Evolutionary conservation across 2,888 invertebrate genomes (phyloP), one percentile per base, ranked within the genome.

Genomic region (Caenorhabditis sp.): DNA sequence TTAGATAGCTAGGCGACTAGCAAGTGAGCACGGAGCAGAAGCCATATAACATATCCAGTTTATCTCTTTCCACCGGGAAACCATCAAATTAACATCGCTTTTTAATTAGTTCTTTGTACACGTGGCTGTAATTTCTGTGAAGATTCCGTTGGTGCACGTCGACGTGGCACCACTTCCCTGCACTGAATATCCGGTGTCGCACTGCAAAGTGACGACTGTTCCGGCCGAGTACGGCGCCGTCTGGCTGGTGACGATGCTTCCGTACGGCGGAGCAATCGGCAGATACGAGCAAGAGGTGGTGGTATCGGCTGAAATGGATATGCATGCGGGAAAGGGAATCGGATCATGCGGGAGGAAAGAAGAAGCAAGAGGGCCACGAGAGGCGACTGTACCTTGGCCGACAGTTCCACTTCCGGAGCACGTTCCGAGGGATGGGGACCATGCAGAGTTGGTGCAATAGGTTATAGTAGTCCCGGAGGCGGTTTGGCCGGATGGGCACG

Each of bases 381-480:
- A 35, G 22, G 4, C 9, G 13, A 27, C 46, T 32, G 32, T 32
- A 48, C 73, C 65, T 59, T 58, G 56, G n/a, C 66, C 66, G 20
- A 55, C 8, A 8, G 59, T 20, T 11, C 43, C 20, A 1, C 70
- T 37, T 13, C 50, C 48, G 37, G 68, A 59, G 39, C 81, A 81
- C 3, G 72, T 55, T 55, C 81, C 81, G 22, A 81, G 27, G 13
- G 65, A 35, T 1, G 80, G 77, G 1, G 65, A 37, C 81, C 81
- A 81, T 15, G 63, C 65, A 4, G 73, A 48, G 58, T 77, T 74
- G 0, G 32, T 50, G 35, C 80, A 80, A 26, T 55, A 65, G 8
- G 78, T 56, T 2, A 71, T 65, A 9, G 70, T 55, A 6, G 71
- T 58, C 27, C 82, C 82, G 11, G 30, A 27, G 0, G 56, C 55